A percentile compares a stretch with the other conserved stretches of the same genome.
phyloP scores from a whole-genome alignment of 2,888 invertebrate species.

The Nomada fabriciana region DNA sequence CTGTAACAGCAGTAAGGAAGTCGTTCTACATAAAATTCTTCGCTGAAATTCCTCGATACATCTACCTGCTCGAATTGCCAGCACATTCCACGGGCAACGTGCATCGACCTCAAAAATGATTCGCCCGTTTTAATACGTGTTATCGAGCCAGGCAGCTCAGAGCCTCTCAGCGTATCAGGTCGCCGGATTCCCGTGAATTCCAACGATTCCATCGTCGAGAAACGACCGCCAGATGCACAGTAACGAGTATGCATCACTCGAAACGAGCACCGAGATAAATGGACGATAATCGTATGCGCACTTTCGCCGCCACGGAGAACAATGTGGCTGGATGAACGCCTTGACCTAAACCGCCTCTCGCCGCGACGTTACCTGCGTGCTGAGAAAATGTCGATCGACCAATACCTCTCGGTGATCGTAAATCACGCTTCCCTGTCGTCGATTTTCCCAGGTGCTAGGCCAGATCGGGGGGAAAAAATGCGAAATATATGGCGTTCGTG shows the following conservation, averaged over 20 bases:
- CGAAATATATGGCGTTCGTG: neutral
- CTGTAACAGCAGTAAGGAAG: conserved; percentile 41
- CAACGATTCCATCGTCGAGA: conserved; percentile 22
- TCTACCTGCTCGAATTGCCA: neutral
- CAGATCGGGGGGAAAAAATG: conserved; percentile 2
- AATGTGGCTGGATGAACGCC: conserved; percentile 55
- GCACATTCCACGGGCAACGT: conserved; percentile 25
- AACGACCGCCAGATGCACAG: conserved; percentile 21
- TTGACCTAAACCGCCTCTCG: conserved; percentile 65
- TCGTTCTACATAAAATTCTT: conserved; percentile 39
- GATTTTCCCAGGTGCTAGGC: conserved; percentile 9
- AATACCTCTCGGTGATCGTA: conserved; percentile 6
- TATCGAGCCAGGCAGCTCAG: conserved; percentile 17
- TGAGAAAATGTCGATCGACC: conserved; percentile 56
- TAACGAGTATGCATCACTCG: conserved; percentile 14
- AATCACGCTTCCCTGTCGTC: conserved; percentile 16
- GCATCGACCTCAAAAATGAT: conserved; percentile 28
- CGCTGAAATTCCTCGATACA: conserved; percentile 35
- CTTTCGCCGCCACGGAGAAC: conserved; percentile 63
- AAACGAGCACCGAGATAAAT: conserved; percentile 42
- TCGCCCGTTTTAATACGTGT: conserved; percentile 24
- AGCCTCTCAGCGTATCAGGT: conserved; percentile 15
- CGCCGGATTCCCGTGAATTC: conserved; percentile 31
- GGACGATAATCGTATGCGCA: conserved; percentile 58
- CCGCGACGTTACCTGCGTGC: conserved; percentile 7